Percentiles rank a stretch among this genome's conserved stretches.
phyloP scores from a whole-genome alignment of 2,113 vertebrate species.

The Plecotus auritus region DNA sequence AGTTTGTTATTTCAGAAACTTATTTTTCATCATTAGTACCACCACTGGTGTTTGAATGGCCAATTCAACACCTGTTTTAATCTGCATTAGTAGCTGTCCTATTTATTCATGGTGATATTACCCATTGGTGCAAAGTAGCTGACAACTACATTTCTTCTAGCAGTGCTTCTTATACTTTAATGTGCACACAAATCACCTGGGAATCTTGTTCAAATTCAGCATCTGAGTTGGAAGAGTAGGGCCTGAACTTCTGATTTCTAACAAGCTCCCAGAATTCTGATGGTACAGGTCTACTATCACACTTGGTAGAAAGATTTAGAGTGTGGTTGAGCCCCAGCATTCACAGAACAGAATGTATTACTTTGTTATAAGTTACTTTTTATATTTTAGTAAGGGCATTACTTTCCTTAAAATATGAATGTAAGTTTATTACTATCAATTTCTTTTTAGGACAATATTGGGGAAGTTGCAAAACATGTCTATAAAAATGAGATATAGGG shows the following conservation, averaged over 20 bases:
- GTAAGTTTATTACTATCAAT: neutral
- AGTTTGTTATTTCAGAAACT: neutral
- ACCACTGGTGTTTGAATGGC: neutral
- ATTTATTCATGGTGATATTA: neutral
- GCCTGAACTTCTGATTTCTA: neutral
- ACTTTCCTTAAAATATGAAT: neutral
- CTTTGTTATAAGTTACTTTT: neutral
- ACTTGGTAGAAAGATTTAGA: neutral
- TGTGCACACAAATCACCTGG: neutral
- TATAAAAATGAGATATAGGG: neutral
- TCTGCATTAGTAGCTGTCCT: neutral
- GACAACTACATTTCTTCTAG: neutral
- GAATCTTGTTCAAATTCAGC: constrained; percentile 3
- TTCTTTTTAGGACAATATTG: neutral
- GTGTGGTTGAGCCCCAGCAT: neutral
- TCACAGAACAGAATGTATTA: neutral
- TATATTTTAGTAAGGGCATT: neutral
- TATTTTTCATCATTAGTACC: neutral
- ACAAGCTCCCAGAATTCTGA: neutral
- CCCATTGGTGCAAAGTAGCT: neutral
- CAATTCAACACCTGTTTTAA: neutral
- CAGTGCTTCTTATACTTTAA: neutral
- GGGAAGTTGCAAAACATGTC: neutral
- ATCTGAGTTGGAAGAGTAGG: neutral
- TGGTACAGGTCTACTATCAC: neutral